Base-by-base conservation (phyloP, 2,888 invertebrate species). In the Chydorus sphaericus region DNA sequence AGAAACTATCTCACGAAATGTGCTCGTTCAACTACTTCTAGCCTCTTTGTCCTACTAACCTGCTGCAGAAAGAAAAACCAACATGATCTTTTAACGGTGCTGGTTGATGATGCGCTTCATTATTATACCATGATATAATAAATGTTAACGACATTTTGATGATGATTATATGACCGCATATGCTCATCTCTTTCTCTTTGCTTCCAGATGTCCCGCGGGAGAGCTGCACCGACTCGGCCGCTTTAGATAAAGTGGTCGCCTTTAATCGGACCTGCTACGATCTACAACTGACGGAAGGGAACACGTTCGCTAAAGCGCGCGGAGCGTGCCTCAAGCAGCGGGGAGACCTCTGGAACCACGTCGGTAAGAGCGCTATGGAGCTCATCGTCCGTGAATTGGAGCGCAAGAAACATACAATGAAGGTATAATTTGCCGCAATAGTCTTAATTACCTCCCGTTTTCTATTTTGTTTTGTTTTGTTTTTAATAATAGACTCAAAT, bases 261-360 rank as follows among this genome's bases (percentile, higher is more conserved):
- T 91, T 91, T 71, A 82, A 85, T 37, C 77, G 84, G 59, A 88
- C 82, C 52, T 92, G 92, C 67, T 92, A 89, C 69, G 90, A 91
- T 68, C 90, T 91, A 67, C 83, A 85, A 63, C 81, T 85, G 26
- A 80, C 79, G 49, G 81, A 81, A 62, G 90, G 90, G 1, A 85
- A 82, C 49, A 85, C 85, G 36, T 91, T 89, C 67, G 82, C 82
- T 51, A 83, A 85, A 57, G 89, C 91, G 0, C 75, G 85, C 57
- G 74, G 75, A 57, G 82, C 85, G 65, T 92, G 91, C 67, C 75
- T 63, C 18, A 64, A 63, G 0, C 58, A 66, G 5, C 84, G 65
- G 6, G 68, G 68, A 2, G 63, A 65, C 39, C 59, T 69, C 44
- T 61, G 65, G 10, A 60, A 66, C 52, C 39, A 58, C 29, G 50